phyloP scores from a whole-genome alignment of 64 coral and sea anemone genomes.

The Montipora cactus region DNA sequence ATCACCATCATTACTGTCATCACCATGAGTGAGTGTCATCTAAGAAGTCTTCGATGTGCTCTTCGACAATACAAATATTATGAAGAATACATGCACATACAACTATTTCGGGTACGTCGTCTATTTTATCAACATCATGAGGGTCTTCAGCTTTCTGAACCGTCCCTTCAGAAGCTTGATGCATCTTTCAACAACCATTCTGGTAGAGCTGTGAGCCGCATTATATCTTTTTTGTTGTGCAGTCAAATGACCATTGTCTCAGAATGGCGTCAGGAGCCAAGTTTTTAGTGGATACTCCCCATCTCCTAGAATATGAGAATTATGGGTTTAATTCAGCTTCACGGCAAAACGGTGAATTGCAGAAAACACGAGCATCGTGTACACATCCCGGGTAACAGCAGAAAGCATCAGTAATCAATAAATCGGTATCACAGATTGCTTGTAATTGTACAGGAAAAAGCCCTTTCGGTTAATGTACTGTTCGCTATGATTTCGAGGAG shows the following conservation, averaged over 20 bases:
- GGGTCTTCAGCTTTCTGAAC: constrained; percentile 35
- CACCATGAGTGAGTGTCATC: background rate
- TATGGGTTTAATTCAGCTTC: constrained; percentile 59
- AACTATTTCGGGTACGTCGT: background rate
- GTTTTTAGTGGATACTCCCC: constrained; percentile 36
- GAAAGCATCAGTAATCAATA: constrained; percentile 53
- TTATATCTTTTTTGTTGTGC: constrained; percentile 14
- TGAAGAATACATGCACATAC: background rate
- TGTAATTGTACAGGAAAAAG: constrained; percentile 23
- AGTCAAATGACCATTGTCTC: background rate
- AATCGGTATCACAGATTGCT: constrained; percentile 35
- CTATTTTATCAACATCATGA: constrained; percentile 19
- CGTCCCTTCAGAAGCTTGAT: constrained; percentile 27
- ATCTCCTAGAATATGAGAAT: constrained; percentile 57
- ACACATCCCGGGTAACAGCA: constrained; percentile 58
- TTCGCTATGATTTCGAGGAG: background rate
- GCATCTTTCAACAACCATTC: constrained; percentile 44
- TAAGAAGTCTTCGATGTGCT: background rate
- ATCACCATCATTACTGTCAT: background rate
- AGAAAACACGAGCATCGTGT: constrained; percentile 44
- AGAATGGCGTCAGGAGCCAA: constrained; percentile 52
- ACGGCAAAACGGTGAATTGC: constrained; percentile 38
- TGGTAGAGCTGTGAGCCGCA: constrained; percentile 15
- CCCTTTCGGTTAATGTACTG: constrained; percentile 52
- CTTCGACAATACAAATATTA: constrained; percentile 16